Conservation (phyloP, 2,113 vertebrate species). For the Anseranas semipalmata region DNA sequence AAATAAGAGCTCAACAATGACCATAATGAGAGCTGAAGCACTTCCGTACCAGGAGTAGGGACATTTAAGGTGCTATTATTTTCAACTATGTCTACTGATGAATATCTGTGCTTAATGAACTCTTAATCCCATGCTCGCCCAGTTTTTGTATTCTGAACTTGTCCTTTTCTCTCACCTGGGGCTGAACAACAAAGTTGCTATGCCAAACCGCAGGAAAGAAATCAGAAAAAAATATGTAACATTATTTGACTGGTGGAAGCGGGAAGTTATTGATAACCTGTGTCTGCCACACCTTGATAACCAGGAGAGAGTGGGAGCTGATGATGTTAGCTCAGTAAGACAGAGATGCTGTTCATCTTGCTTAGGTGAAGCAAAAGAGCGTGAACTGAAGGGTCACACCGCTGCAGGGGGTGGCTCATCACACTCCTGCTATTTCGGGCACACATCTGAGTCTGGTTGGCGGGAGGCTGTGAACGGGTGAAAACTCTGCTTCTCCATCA, state of each 20-base stretch:
- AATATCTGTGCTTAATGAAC: background rate
- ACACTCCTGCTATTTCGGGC: rapidly evolving
- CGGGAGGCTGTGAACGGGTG: background rate
- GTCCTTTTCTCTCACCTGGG: background rate
- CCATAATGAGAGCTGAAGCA: background rate
- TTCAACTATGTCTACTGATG: background rate
- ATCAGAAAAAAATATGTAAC: background rate
- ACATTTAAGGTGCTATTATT: background rate
- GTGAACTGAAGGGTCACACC: background rate
- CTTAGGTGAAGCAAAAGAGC: background rate
- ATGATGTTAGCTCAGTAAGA: background rate
- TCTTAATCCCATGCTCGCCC: background rate
- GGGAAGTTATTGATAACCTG: background rate
- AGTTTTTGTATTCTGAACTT: background rate
- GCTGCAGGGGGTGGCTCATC: rapidly evolving
- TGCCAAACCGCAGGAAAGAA: background rate
- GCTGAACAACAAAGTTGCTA: background rate
- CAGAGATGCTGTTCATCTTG: background rate
- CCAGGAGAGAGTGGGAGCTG: background rate
- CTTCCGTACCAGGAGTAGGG: background rate
- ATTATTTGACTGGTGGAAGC: background rate
- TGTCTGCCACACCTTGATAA: background rate
- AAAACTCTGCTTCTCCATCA: background rate
- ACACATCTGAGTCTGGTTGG: rapidly evolving
- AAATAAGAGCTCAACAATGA: background rate